Evolutionary conservation across 2,797 vertebrate genomes (phyloP), one percentile per base, ranked within the genome.

Genomic region (Xiphorhynchus erythropygius): DNA sequence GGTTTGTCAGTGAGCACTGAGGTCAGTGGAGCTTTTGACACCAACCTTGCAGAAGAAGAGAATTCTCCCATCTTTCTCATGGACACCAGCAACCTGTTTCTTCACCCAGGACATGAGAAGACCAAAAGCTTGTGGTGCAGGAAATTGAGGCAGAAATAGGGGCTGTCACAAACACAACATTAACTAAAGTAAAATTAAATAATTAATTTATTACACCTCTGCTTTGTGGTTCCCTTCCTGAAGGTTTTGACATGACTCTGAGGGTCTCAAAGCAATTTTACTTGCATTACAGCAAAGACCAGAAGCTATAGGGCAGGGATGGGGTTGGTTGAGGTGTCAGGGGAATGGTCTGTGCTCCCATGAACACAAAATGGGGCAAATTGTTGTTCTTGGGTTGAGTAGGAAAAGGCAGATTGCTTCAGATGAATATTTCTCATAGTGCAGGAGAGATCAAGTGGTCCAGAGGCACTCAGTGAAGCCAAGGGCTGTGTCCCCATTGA

Each of bases 101-200:
- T 27, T 82, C 35, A 44, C 19, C 19, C 23, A 49, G 16, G 33
- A 63, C 35, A 17, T 16, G 33, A 24, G 60, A 80, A 79, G 64
- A 35, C 11, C 1, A 0, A 35, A 46, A 82, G 18, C 1, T 83
- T 15, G 2, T 0, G 2, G 19, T 32, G 21, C 13, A 9, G 73
- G 39, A 53, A 49, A 28, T 3, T 47, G 30, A 62, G 42, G 76
- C 42, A 88, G 28, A 53, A 75, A 65, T 53, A 69, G 59, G 6
- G 10, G 2, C 11, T 50, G 4, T 6, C 21, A n/a, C 18, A 60
- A 68, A 11, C 11, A 67, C 5, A 8, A 18, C 22, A 4, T 41
- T 28, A 75, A 69, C 67, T 28, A 24, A 55, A 74, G 12, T 35
- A 44, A 33, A 37, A 74, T 6, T 23, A 25, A 30, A 63, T 13